Conservation (phyloP, 2,113 vertebrate species). For the Antennarius striatus region DNA sequence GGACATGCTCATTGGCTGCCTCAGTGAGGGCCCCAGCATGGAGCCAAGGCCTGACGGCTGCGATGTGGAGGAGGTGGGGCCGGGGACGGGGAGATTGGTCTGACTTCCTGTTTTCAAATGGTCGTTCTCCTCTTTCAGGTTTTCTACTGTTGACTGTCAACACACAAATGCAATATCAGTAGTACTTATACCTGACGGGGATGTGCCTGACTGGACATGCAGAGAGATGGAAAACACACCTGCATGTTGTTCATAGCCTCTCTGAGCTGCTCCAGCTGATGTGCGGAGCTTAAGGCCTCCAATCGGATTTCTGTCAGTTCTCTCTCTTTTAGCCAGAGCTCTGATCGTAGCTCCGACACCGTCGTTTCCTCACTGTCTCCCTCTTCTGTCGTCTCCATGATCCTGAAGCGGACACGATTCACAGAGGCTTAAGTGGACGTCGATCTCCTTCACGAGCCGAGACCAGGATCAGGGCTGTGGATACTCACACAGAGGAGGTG, state of each 20-base stretch:
- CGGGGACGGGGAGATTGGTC: slow-evolving; percentile 59
- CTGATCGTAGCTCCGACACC: slow-evolving; percentile 90
- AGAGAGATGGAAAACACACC: slow-evolving; percentile 71
- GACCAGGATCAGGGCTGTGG: background rate
- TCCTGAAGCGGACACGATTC: slow-evolving; percentile 61
- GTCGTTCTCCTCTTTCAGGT: slow-evolving; percentile 92
- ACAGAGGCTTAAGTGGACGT: background rate
- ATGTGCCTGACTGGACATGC: background rate
- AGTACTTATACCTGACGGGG: too few species aligned
- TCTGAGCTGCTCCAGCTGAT: slow-evolving; percentile 92
- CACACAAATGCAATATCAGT: slow-evolving; percentile 4
- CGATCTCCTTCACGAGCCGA: background rate
- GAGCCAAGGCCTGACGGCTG: slow-evolving; percentile 81
- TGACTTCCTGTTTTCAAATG: slow-evolving; percentile 88
- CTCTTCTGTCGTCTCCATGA: slow-evolving; percentile 83
- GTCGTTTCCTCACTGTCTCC: slow-evolving; percentile 86
- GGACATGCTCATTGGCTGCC: slow-evolving; percentile 85
- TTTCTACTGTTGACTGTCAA: slow-evolving; percentile 88
- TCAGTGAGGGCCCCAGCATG: slow-evolving; percentile 82
- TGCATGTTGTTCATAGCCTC: slow-evolving; percentile 98
- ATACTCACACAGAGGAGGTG: slow-evolving; percentile 82
- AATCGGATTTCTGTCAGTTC: slow-evolving; percentile 93
- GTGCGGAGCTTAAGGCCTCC: slow-evolving; percentile 93
- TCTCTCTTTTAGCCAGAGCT: slow-evolving; percentile 96
- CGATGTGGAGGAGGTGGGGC: slow-evolving; percentile 80